Evolutionary conservation across 2,888 invertebrate species (phyloP), one percentile per base, ranked within the genome.

Genomic region (Apamea monoglypha): DNA sequence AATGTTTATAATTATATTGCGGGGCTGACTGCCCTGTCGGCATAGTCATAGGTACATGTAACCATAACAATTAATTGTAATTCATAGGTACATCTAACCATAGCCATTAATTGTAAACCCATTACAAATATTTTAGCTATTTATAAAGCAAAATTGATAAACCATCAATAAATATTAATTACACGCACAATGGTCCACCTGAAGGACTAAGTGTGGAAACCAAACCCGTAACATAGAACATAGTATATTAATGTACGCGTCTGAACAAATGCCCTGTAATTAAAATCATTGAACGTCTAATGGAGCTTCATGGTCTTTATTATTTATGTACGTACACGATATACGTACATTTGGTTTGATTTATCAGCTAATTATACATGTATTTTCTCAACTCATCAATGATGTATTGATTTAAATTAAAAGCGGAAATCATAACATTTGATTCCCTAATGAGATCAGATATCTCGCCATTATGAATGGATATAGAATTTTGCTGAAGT

Each of bases 281-380:
- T 82, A 76, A 74, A 86, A 77, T 74, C 56, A 82, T 74, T 67
- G 44, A 67, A 8, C 70, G 36, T 40, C 66, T 86, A 84, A 82
- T 86, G 83, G 69, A 63, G 29, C 14, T 6, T 18, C 32, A 61
- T n/a, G 59, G 14, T 63, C 56, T 74, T 67, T 77, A 86, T 77
- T 70, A 70, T 70, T 64, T 59, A 63, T 47, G n/a, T 53, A 73
- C 66, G 56, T n/a, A 59, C 32, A 40, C 56, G 56, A 74, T 73
- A 70, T 61, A 59, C 21, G 53, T 25, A 66, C 18, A 66, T 63
- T 74, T 8, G 10, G 53, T 44, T 66, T 70, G 61, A 82, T 86
- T 76, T 72, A 83, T 73, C 72, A 53, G 18, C 61, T 36, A 74
- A 82, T 77, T 61, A 70, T 59, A 67, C 18, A 7, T 47, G 21